phyloP scores from a whole-genome alignment of 2,113 vertebrate species.

The Xiphias gladius region DNA sequence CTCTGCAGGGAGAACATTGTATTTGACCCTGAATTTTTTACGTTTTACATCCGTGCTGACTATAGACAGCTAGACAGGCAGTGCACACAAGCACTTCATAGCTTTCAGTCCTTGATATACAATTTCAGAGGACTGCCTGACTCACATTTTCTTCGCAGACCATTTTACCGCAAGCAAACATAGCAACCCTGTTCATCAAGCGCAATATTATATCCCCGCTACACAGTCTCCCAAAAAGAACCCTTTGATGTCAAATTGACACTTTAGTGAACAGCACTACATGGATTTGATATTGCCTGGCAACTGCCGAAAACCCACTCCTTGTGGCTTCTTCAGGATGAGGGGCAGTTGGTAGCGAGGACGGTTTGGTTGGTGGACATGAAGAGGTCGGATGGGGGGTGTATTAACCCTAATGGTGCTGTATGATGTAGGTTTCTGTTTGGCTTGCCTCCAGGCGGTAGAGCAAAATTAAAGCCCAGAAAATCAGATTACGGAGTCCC shows the following conservation, averaged over 20 bases:
- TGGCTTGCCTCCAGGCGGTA: conserved; percentile 83
- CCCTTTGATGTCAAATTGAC: conserved; percentile 85
- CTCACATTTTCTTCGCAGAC: conserved; percentile 46
- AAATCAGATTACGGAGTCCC: conserved; percentile 91
- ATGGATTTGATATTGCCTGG: conserved; percentile 83
- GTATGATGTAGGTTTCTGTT: conserved; percentile 76
- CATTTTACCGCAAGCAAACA: conserved; percentile 60
- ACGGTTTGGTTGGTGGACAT: conserved; percentile 15
- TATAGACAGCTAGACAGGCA: conserved; percentile 21
- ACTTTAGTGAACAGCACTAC: conserved; percentile 83
- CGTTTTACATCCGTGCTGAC: conserved; percentile 53
- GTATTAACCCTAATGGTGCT: conserved; percentile 71
- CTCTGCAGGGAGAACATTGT: conserved; percentile 13
- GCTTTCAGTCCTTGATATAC: conserved; percentile 40
- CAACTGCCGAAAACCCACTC: conserved; percentile 76
- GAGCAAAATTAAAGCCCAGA: conserved; percentile 90
- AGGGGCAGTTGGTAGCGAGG: conserved; percentile 38
- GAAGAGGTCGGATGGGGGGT: conserved; percentile 40
- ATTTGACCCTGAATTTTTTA: conserved; percentile 45
- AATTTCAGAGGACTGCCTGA: conserved; percentile 57
- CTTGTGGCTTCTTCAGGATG: conserved; percentile 73
- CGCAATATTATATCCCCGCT: conserved; percentile 68
- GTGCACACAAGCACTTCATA: conserved; percentile 29
- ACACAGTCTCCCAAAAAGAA: conserved; percentile 72
- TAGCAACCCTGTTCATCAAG: conserved; percentile 71